Conservation (phyloP, 1,140 invertebrate genomes). For the Helicorthomorpha holstii region DNA sequence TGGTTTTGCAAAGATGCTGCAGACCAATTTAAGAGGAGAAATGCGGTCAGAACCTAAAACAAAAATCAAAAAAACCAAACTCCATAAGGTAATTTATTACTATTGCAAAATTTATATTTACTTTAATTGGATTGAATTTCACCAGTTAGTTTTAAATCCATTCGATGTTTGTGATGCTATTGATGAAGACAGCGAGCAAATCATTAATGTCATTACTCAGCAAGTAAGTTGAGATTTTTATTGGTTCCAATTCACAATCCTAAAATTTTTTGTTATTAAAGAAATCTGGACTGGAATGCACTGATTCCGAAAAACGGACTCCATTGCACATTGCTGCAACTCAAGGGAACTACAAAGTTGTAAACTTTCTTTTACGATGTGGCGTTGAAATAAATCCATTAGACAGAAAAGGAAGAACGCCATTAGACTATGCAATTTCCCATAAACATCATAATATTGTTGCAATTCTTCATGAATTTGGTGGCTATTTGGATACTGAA, state of each 20-base stretch:
- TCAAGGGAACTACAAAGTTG: constrained; percentile 45
- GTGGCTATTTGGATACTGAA: constrained; percentile 36
- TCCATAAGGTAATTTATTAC: not conserved
- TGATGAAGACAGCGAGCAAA: not conserved
- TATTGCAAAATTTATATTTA: not conserved
- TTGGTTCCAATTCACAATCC: too few species aligned
- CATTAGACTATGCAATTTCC: constrained; percentile 42
- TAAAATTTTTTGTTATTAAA: constrained; percentile 17
- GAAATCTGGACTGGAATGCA: constrained; percentile 53
- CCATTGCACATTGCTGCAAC: constrained; percentile 62
- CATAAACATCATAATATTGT: constrained; percentile 42
- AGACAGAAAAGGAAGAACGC: constrained; percentile 42
- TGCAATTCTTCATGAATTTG: constrained; percentile 38
- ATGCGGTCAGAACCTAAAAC: constrained; percentile 14
- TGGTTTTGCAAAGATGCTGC: constrained; percentile 47
- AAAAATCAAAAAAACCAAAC: not conserved
- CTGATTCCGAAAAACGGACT: constrained; percentile 61
- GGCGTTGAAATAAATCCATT: constrained; percentile 70
- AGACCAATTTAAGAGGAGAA: constrained; percentile 49
- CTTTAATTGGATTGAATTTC: not conserved
- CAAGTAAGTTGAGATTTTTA: constrained; percentile 6
- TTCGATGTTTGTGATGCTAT: not conserved
- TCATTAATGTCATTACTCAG: constrained; percentile 8
- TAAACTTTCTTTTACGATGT: constrained; percentile 53
- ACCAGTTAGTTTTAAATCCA: not conserved